These are phyloP conservation scores for Rhopalosiphum nymphaeae DNA, from an alignment of 2,888 invertebrate species.

Conservation along the genomic window DNA sequence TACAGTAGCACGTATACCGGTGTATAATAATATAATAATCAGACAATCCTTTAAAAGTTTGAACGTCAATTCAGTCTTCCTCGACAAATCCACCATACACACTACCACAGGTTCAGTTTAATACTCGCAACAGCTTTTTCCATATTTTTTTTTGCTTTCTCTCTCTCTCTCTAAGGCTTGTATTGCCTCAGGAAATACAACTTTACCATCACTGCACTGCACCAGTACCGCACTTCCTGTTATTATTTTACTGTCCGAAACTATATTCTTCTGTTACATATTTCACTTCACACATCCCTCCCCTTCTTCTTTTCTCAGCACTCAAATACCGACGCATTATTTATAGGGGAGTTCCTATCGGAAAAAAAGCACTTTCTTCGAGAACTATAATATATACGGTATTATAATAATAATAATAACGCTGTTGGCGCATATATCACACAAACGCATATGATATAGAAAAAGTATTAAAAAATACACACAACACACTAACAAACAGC, in stretches of 20 bases:
- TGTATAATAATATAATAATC: neutral
- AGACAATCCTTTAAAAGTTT: neutral
- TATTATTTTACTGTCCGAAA: conserved; percentile 16
- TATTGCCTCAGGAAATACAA: conserved; percentile 18
- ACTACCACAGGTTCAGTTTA: neutral
- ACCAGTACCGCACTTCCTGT: conserved; percentile 44
- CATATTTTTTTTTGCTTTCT: neutral
- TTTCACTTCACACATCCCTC: conserved; percentile 9
- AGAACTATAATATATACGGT: neutral
- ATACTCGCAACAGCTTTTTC: neutral
- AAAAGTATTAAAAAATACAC: neutral
- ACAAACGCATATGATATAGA: neutral
- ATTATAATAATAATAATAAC: conserved; percentile 13
- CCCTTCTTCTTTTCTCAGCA: neutral
- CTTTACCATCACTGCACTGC: conserved; percentile 41
- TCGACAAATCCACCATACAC: neutral
- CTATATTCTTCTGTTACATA: conserved; percentile 21
- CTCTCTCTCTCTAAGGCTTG: neutral
- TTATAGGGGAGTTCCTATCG: neutral
- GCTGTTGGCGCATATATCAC: conserved; percentile 16
- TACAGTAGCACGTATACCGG: neutral
- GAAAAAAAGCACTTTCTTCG: conserved; percentile 28
- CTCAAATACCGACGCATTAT: conserved; percentile 12
- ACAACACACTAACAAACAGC: neutral
- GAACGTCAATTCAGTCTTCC: neutral